Percentiles rank a stretch among this genome's conserved stretches.
phyloP scores from a whole-genome alignment of 2,888 invertebrate genomes.

The Phyllotreta cruciferae region DNA sequence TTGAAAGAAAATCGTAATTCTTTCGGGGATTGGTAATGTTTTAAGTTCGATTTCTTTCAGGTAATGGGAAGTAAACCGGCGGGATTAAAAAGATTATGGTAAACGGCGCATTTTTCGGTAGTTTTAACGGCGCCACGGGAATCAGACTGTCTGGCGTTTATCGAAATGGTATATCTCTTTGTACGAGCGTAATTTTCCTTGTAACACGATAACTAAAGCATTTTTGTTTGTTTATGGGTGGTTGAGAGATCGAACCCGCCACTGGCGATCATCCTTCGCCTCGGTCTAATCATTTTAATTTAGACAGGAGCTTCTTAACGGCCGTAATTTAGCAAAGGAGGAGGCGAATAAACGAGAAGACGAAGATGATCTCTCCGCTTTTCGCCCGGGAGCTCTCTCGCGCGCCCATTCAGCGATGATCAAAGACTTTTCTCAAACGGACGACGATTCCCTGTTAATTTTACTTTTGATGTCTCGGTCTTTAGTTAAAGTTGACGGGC shows the following conservation, averaged over 20 bases:
- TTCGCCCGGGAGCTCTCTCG: slow-evolving; percentile 31
- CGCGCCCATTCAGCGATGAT: slow-evolving; percentile 52
- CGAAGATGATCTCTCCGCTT: slow-evolving; percentile 42
- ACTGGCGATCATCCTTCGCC: slow-evolving; percentile 14
- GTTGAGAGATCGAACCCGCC: slow-evolving; percentile 16
- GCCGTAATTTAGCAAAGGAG: slow-evolving; percentile 47
- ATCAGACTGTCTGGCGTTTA: slow-evolving; percentile 36
- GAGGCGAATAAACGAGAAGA: slow-evolving; percentile 32
- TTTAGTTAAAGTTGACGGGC: slow-evolving; percentile 49
- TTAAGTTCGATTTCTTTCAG: slow-evolving; percentile 43
- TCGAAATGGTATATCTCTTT: not conserved
- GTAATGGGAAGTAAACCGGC: slow-evolving; percentile 41
- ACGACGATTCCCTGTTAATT: slow-evolving; percentile 57
- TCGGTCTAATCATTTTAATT: slow-evolving; percentile 48
- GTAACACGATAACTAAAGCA: slow-evolving; percentile 2
- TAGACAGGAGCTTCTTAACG: slow-evolving; percentile 48
- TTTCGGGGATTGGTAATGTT: slow-evolving; percentile 35
- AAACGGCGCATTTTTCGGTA: slow-evolving; percentile 52
- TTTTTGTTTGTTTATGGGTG: not conserved
- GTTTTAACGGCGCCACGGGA: slow-evolving; percentile 52
- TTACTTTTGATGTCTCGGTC: slow-evolving; percentile 55
- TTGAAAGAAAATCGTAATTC: slow-evolving; percentile 29
- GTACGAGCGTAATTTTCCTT: slow-evolving; percentile 5
- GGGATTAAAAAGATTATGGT: slow-evolving; percentile 53
- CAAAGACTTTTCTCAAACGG: slow-evolving; percentile 55